Evolutionary conservation across 2,113 vertebrate species (phyloP).

Genomic region (Leucoraja erinaceus): DNA sequence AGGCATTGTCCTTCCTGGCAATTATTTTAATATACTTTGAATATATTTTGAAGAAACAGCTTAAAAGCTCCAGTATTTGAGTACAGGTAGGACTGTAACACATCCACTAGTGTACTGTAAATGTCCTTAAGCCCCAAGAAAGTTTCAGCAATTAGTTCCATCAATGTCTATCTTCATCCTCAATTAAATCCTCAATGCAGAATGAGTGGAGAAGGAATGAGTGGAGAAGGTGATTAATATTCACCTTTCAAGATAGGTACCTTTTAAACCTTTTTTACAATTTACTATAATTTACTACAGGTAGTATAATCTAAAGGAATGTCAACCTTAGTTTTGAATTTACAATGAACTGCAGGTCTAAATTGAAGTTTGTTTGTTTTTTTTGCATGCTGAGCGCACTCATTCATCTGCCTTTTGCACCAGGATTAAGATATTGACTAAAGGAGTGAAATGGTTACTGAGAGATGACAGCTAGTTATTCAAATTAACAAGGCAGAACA

Average conservation of each 20-base stretch:
- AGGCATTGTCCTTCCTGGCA: neutral
- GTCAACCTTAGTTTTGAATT: neutral
- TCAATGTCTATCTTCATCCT: neutral
- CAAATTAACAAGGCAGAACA: neutral
- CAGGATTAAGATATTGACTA: neutral
- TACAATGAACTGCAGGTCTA: neutral
- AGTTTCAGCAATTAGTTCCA: neutral
- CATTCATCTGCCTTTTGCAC: neutral
- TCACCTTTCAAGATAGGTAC: neutral
- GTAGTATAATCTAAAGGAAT: neutral
- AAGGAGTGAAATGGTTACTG: slow-evolving; percentile 5
- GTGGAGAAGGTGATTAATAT: neutral
- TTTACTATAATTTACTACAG: neutral
- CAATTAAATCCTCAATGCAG: neutral
- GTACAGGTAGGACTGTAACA: neutral
- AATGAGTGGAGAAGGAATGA: neutral
- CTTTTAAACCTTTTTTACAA: neutral
- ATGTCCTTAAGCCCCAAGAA: neutral
- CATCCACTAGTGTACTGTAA: neutral
- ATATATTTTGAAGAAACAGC: neutral
- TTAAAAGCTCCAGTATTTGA: neutral
- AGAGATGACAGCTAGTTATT: slow-evolving; percentile 2
- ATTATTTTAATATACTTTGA: neutral
- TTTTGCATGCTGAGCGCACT: neutral
- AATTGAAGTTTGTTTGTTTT: neutral